Evolutionary conservation across 2,888 invertebrate genomes (phyloP), one percentile per base, ranked within the genome.

Genomic region (Erpobdella octoculata): DNA sequence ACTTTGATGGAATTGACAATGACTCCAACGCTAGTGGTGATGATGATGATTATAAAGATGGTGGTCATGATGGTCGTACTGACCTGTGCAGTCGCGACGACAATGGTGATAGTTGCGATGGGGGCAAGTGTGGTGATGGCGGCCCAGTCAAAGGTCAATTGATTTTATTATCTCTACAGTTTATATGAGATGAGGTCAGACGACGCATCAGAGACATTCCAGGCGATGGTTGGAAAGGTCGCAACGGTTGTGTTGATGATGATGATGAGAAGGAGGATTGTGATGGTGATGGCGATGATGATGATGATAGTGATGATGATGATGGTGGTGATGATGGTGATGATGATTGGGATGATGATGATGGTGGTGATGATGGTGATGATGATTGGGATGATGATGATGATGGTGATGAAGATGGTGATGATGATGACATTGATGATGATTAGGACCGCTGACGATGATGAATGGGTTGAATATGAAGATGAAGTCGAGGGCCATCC

Each of bases 311-410:
- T 46, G 18, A 41, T 6, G 67, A 46, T 67, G 67, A 46, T 67
- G 67, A 38, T 67, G 67, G 46, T 38, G 41, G 46, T 41, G 41
- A 67, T 67, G 67, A 67, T 38, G 67, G 9, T 38, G 67, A 67
- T 38, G 41, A 46, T 21, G 46, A 46, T 5, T 1, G 21, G 18
- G 46, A 46, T 46, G 46, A 46, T 9, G 48, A 9, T 9, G 48
- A 48, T 9, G 12, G 15, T 12, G 68, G 48, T 48, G 48, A 2
- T 48, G 48, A 48, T 68, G 48, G 28, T 68, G 48, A 48, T 48
- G 68, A 68, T 68, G 8, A 68, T 48, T 21, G 48, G 9, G 46
- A 68, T 48, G 9, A 25, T 48, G 46, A 68, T 48, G 46, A 48
- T 48, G 21, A 35, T 68, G 46, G 31, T 48, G 48, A 68, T 28